These are phyloP conservation scores for Drepana arcuata DNA, from an alignment of 1,140 invertebrate species.

Conservation along the genomic window DNA sequence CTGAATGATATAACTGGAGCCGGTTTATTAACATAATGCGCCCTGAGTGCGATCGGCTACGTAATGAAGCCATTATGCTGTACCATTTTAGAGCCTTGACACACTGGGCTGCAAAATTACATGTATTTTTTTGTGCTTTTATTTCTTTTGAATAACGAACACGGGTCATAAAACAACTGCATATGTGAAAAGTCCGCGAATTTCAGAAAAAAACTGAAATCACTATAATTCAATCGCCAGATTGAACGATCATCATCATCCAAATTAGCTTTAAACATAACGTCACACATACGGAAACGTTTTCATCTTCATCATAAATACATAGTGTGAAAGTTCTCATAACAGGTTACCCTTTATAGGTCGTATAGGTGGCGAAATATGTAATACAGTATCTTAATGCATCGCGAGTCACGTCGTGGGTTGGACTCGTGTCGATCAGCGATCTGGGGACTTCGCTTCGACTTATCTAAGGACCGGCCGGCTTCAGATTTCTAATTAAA, in stretches of 20 bases:
- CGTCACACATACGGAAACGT: neutral
- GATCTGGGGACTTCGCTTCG: constrained; percentile 9
- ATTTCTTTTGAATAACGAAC: too few relatives aligned
- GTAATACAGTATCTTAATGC: constrained; percentile 48
- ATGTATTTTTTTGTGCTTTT: too few relatives aligned
- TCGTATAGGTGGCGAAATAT: constrained; percentile 43
- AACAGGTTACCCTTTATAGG: constrained; percentile 6
- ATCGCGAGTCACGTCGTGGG: constrained; percentile 38
- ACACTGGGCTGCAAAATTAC: too few relatives aligned
- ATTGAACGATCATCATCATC: too few relatives aligned
- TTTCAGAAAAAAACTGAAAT: too few relatives aligned
- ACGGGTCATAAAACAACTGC: too few relatives aligned
- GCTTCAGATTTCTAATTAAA: constrained; percentile 30
- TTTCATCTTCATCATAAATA: neutral
- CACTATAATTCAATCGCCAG: too few relatives aligned
- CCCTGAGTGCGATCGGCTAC: constrained; percentile 7
- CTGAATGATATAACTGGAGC: constrained; percentile 34
- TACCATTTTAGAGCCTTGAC: constrained; percentile 12
- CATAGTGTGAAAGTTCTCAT: constrained; percentile 3
- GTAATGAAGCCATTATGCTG: constrained; percentile 48
- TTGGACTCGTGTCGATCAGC: constrained; percentile 22
- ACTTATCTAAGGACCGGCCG: constrained; percentile 18
- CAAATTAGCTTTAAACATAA: too few relatives aligned
- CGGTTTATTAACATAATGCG: constrained; percentile 45
- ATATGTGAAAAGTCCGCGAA: too few relatives aligned